A percentile compares a stretch with the other conserved stretches of the same genome.
Conservation (phyloP, 1,140 invertebrate genomes). For the Brachionus koreanus region DNA sequence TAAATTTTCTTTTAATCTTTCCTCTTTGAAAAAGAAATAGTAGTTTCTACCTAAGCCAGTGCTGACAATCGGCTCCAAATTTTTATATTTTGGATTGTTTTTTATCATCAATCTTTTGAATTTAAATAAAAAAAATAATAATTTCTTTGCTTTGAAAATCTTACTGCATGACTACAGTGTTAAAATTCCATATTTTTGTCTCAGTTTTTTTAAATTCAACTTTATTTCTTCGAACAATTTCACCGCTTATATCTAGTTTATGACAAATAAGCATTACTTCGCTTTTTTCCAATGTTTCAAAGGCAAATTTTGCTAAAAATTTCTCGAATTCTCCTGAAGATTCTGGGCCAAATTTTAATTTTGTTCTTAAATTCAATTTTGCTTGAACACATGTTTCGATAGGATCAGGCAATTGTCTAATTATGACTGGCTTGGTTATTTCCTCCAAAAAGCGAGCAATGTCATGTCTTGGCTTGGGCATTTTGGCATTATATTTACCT, state of each 20-base stretch:
- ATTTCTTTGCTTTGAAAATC: background rate
- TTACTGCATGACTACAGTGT: constrained; percentile 41
- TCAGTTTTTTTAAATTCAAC: constrained; percentile 38
- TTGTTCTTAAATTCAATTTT: background rate
- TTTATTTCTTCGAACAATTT: constrained; percentile 31
- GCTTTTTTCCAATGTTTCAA: background rate
- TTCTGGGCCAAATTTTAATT: background rate
- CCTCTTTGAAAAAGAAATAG: constrained; percentile 34
- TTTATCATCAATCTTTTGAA: constrained; percentile 15
- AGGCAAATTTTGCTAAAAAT: constrained; percentile 22
- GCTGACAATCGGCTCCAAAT: constrained; percentile 19
- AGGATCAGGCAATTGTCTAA: background rate
- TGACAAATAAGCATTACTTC: constrained; percentile 41
- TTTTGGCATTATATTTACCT: constrained; percentile 19
- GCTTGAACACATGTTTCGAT: background rate
- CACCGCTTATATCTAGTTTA: constrained; percentile 15
- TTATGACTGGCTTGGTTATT: constrained; percentile 16
- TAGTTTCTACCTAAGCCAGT: constrained; percentile 9
- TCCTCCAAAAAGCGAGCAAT: constrained; percentile 41
- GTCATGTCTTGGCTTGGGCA: constrained; percentile 40
- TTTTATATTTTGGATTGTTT: constrained; percentile 41
- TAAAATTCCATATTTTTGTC: constrained; percentile 38
- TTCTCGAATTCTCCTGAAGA: constrained; percentile 32
- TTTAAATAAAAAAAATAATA: background rate
- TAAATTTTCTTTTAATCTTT: constrained; percentile 23